Evolutionary conservation across 2,113 vertebrate species (phyloP), one percentile per base, ranked within the genome.

Genomic region (Triplophysa tibetana): DNA sequence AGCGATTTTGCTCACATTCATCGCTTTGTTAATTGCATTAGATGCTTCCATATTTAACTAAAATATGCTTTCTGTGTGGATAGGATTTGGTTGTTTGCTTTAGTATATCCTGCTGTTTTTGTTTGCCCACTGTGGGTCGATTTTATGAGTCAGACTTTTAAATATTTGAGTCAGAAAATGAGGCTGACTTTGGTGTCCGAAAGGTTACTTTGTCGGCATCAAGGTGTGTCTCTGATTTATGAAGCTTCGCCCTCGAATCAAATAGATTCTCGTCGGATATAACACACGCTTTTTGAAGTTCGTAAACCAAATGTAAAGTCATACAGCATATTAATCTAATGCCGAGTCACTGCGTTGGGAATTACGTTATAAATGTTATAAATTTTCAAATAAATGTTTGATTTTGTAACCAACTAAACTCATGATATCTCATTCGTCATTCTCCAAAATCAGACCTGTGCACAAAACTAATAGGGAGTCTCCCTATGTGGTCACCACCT

Each of bases 401-500:
- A 72, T 21, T 52, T 19, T 38, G 10, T 7, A 26, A 67, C 19
- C 29, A n/a, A n/a, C 50, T 56, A 56, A 58, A 38, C 16, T 38
- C 6, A 38, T 38, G 6, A 6, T 38, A 38, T 38, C 33, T 38
- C 33, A 8, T 38, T 38, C 33, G 54, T n/a, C 54, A 54, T 4
- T 58, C 17, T 6, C 17, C 6, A 19, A n/a, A 19, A 21, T 60
- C 54, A 43, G 33, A 60, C 10, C 4, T 58, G 13, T 24, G 14
- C 41, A 62, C 23, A 61, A 43, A n/a, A 6, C 58, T 24, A 43
- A 1, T 26, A 38, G 29, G 29, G 17, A 77, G 45, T 50, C 33
- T 41, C 19, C 60, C 84, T 94, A 95, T 83, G 93, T 95, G 83
- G 96, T 95, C 8, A 95, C 91, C 0, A 95, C 93, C 0, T 95